These are phyloP conservation scores for Latheticus oryzae DNA, from an alignment of 2,888 invertebrate species.

Conservation along the genomic window DNA sequence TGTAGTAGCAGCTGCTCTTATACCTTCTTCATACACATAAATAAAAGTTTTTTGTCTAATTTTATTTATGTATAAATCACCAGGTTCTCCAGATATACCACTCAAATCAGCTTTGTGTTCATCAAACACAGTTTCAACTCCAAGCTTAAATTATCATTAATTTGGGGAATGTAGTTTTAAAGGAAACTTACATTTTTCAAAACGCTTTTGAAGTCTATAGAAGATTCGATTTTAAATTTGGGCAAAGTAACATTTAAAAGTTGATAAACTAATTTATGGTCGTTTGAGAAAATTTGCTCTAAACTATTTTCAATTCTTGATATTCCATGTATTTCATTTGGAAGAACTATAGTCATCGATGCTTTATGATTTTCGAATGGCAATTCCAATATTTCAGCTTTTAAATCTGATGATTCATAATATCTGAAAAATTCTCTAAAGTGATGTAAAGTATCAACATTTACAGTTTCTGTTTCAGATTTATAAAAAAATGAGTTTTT, in stretches of 20 bases:
- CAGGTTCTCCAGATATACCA: conserved; percentile 5
- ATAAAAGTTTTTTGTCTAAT: conserved; percentile 16
- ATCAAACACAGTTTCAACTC: background rate
- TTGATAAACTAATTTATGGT: background rate
- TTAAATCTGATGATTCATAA: conserved; percentile 1
- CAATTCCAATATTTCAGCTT: conserved; percentile 15
- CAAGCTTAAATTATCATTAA: too few species aligned
- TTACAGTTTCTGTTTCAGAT: background rate
- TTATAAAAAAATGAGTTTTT: background rate
- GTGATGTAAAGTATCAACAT: background rate
- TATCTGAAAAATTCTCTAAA: background rate
- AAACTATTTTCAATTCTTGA: background rate
- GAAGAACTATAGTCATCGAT: conserved; percentile 8
- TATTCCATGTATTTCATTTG: conserved; percentile 2
- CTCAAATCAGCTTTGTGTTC: conserved; percentile 24
- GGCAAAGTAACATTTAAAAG: background rate
- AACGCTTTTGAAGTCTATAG: background rate
- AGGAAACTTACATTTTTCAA: conserved; percentile 1
- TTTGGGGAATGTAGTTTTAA: too few species aligned
- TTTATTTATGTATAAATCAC: conserved; percentile 7
- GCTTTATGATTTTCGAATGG: conserved; percentile 6
- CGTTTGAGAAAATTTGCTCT: background rate
- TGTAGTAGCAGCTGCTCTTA: conserved; percentile 55
- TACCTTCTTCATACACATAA: conserved; percentile 5
- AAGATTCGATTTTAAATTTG: conserved; percentile 10